These are phyloP conservation scores for Caenorhabditis tropicalis DNA, from an alignment of 1,140 invertebrate genomes.

Conservation along the genomic window DNA sequence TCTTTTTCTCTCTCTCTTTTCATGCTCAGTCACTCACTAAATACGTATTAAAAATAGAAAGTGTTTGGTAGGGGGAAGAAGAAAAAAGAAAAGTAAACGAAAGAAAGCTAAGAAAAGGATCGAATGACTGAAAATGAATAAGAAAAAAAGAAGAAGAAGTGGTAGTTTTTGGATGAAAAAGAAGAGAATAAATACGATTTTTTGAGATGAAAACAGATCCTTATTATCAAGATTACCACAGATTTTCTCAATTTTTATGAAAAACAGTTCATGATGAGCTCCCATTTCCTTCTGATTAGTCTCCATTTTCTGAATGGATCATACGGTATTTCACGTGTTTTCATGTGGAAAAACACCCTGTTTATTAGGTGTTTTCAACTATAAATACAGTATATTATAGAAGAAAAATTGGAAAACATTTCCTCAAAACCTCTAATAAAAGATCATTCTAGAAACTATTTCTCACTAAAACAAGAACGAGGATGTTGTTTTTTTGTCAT, in stretches of 20 bases:
- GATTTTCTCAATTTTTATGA: background rate
- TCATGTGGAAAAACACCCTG: too few relatives aligned
- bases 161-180: background rate
- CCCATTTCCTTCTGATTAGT: too few relatives aligned
- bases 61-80: background rate
- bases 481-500: too few relatives aligned
- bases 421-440: too few relatives aligned
- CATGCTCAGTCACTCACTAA: background rate
- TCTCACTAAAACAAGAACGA: too few relatives aligned
- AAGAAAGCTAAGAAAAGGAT: constrained; percentile 6
- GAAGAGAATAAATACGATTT: background rate
- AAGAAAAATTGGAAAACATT: too few relatives aligned
- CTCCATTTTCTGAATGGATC: too few relatives aligned
- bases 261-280: too few relatives aligned
- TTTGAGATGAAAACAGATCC: background rate
- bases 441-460: too few relatives aligned
- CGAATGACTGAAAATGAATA: constrained; percentile 39
- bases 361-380: too few relatives aligned
- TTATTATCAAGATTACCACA: background rate
- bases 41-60: constrained; percentile 30
- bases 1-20: background rate
- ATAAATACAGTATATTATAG: too few relatives aligned
- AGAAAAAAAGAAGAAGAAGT: background rate
- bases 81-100: background rate
- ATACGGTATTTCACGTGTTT: too few relatives aligned